Percentiles rank a stretch among this genome's conserved stretches.
phyloP scores from a whole-genome alignment of 2,113 vertebrate species.

The Hylia prasina region DNA sequence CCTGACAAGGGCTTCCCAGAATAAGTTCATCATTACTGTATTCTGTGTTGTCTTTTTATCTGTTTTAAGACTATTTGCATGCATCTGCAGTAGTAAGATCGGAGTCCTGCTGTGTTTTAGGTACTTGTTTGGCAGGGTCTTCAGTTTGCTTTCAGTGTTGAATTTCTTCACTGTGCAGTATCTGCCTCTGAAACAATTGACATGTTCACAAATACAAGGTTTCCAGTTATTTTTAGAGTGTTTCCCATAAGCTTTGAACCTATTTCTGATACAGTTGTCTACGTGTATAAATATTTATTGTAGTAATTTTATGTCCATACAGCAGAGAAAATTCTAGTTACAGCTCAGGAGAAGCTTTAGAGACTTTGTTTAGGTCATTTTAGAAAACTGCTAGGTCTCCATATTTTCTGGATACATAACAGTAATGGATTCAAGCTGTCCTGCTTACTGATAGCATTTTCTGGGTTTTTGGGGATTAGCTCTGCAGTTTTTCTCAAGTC shows the following conservation, averaged over 20 bases:
- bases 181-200: background rate
- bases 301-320: background rate
- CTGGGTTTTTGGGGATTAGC: background rate
- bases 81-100: background rate
- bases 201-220: background rate
- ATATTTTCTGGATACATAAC: background rate
- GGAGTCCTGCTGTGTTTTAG: background rate
- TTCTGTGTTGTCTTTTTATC: background rate
- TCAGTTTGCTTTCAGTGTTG: background rate
- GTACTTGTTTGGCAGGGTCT: background rate
- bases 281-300: background rate
- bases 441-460: background rate
- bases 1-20: background rate
- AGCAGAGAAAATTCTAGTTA: background rate
- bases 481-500: background rate
- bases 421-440: background rate
- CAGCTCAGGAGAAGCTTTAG: background rate
- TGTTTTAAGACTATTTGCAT: background rate
- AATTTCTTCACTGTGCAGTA: background rate
- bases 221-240: background rate
- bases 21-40: background rate
- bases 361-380: background rate
- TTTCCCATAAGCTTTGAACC: background rate
- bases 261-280: background rate
- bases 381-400: background rate